phyloP scores from a whole-genome alignment of 2,797 vertebrate species.

The Oophaga sylvatica region DNA sequence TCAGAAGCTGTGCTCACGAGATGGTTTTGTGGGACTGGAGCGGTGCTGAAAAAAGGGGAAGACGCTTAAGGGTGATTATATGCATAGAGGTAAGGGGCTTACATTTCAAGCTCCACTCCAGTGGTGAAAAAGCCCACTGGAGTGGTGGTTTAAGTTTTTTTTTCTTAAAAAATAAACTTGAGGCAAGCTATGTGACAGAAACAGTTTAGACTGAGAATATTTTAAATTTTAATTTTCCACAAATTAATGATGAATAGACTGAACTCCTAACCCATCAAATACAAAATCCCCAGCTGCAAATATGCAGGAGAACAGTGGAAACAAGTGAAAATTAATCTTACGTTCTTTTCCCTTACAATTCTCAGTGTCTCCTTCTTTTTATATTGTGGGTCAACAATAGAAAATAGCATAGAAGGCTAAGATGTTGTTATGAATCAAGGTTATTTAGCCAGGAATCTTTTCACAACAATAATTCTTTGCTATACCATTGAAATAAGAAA shows the following conservation, averaged over 20 bases:
- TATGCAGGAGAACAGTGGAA: slow-evolving; percentile 48
- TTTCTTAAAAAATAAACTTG: background rate
- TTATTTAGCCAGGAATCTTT: slow-evolving; percentile 61
- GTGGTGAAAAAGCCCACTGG: too few species aligned
- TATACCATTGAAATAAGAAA: slow-evolving; percentile 49
- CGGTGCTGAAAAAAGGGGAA: too few species aligned
- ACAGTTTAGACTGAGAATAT: background rate
- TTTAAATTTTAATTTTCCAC: background rate
- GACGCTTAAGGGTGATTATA: too few species aligned
- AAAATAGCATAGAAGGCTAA: slow-evolving; percentile 52
- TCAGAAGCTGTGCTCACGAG: too few species aligned
- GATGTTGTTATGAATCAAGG: slow-evolving; percentile 58
- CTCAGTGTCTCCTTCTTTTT: slow-evolving; percentile 49
- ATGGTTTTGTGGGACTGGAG: too few species aligned
- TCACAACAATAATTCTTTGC: slow-evolving; percentile 56
- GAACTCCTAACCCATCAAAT: slow-evolving; percentile 34
- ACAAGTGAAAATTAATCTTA: slow-evolving; percentile 54
- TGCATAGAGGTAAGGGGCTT: too few species aligned
- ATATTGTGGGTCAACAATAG: slow-evolving; percentile 57
- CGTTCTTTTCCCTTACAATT: slow-evolving; percentile 38
- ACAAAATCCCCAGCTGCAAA: slow-evolving; percentile 59
- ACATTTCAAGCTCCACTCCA: too few species aligned
- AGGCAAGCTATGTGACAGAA: background rate
- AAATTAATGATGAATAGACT: background rate
- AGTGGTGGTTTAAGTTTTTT: too few species aligned